Evolutionary conservation across 2,888 invertebrate species (phyloP), one percentile per base, ranked within the genome.

Genomic region (Enchytraeus crypticus): DNA sequence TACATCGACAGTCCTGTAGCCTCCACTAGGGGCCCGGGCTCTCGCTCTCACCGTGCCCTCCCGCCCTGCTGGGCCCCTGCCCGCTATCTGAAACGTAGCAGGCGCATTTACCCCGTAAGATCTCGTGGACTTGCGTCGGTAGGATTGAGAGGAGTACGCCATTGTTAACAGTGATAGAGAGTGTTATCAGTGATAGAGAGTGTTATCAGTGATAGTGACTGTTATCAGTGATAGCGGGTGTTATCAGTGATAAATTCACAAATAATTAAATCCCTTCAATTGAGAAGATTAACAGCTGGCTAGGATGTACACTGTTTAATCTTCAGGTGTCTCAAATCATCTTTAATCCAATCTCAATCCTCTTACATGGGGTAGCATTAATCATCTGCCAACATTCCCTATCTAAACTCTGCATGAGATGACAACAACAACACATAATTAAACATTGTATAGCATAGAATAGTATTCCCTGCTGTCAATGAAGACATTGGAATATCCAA

Each of bases 1-100:
- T 3, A 82, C 86, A 0, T 90, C 89, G 76, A 90, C 88, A 64
- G 85, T 84, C 60, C 89, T 84, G 0, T 88, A 85, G 51, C 89
- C 85, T 18, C 92, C 92, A 55, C 88, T 88, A 0, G 96, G 96
- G 27, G 93, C 88, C 71, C 88, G 88, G 0, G 96, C 95, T 54
- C 91, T 90, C 59, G 97, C 93, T 70, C 90, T 85, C 62, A 96
- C 90, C 71, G 90, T 72, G 11, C 43, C 57, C n/a, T 27, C 45
- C 21, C 27, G 46, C 33, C 21, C n/a, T 33, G 55, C 33, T 3
- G 32, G 23, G 21, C 33, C 32, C 18, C 34, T 2, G 11, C 32
- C 21, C 18, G 33, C 55, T 5, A 57, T 29, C 30, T 57, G 57
- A 43, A 57, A 57, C 26, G 46, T 43, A 29, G 57, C 57, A 3